phyloP scores from a whole-genome alignment of 2,113 vertebrate species.

The Pavo muticus region DNA sequence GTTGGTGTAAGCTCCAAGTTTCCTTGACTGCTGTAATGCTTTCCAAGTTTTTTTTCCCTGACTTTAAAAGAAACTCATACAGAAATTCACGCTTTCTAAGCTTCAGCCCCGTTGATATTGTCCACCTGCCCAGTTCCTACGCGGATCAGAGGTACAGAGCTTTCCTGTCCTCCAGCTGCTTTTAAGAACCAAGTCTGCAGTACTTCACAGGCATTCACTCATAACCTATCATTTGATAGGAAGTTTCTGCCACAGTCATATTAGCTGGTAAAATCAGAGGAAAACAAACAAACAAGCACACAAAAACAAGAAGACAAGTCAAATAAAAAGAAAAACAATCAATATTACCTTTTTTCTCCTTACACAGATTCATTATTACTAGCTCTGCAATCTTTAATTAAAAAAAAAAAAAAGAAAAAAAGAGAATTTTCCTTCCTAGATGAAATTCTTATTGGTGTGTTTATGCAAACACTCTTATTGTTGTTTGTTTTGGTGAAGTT shows the following conservation, averaged over 20 bases:
- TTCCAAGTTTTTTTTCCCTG: constrained; percentile 46
- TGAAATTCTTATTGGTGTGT: constrained; percentile 6
- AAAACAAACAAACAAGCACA: not conserved
- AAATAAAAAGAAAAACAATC: not conserved
- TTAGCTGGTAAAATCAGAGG: constrained; percentile 31
- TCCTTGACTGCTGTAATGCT: constrained; percentile 66
- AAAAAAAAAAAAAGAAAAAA: not conserved
- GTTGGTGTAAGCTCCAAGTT: constrained; percentile 54
- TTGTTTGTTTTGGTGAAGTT: constrained; percentile 51
- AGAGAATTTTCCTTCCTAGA: not conserved
- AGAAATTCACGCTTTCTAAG: constrained; percentile 65
- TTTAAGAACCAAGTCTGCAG: not conserved
- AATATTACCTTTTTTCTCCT: not conserved
- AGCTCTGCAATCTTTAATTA: not conserved
- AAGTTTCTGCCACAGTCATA: not conserved
- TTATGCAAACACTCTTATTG: constrained; percentile 44
- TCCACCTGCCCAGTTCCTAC: constrained; percentile 18
- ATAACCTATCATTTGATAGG: not conserved
- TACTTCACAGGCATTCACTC: not conserved
- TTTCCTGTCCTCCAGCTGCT: not conserved
- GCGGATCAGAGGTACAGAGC: not conserved
- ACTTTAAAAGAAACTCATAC: constrained; percentile 44
- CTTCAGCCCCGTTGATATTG: constrained; percentile 32
- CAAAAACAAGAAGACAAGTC: not conserved
- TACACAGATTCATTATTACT: constrained; percentile 1